Evolutionary conservation across 1,140 invertebrate genomes (phyloP), one percentile per base, ranked within the genome.

Genomic region (Pachypeltis micranthus): DNA sequence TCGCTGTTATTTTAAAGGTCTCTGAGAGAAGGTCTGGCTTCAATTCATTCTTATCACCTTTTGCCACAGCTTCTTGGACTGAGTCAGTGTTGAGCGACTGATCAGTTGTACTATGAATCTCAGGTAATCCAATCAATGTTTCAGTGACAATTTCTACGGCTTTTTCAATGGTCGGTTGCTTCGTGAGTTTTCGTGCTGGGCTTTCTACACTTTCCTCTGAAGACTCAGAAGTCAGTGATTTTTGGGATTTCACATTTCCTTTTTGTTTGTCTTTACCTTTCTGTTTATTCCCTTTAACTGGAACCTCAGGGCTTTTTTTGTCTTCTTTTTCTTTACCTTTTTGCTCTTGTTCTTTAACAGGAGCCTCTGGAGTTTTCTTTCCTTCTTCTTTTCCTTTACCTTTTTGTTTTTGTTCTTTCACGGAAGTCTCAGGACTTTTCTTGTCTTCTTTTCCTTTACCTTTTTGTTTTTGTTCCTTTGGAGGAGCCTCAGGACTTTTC

Each of bases 201-300:
- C 25, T 55, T 55, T 55, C 51, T 23, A 55, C n/a, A n/a, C n/a
- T n/a, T n/a, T n/a, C n/a, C n/a, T n/a, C n/a, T n/a, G n/a, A n/a
- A n/a, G n/a, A n/a, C n/a, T n/a, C n/a, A n/a, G n/a, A n/a, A n/a
- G n/a, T 39, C 34, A 39, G 7, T 39, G 34, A n/a, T 39, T 39
- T 39, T 39, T 39, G 7, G 34, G 34, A n/a, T 39, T 7, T 66
- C 60, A 63, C 7, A n/a, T n/a, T 39, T 68, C 65, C 59, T 69
- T 68, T 64, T 66, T 68, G 54, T 64, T 66, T 61, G 68, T 70
- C 59, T 70, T 70, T 19, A 64, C 61, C 70, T 72, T 1, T 70
- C 70, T 26, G 67, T 66, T 69, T 74, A 70, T 61, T 67, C 34
- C 34, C 34, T 39, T 39, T 39, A 10, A 10, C 34, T 39, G 34